These are phyloP conservation scores for Carlito syrichta DNA, from an alignment of 2,113 vertebrate species.

Conservation along the genomic window DNA sequence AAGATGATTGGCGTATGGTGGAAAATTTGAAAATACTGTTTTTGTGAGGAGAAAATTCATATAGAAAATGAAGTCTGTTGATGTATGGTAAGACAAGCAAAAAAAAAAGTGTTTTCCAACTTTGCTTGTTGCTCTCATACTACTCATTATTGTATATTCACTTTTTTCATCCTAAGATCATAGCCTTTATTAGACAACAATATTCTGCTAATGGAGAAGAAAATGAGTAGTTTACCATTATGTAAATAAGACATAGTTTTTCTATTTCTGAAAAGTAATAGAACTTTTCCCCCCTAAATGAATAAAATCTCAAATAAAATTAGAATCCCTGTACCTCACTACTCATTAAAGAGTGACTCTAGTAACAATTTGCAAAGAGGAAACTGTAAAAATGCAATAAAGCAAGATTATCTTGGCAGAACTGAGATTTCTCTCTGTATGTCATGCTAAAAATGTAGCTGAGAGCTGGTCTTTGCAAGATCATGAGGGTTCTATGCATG, in stretches of 20 bases:
- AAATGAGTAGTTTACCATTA: slow-evolving; percentile 67
- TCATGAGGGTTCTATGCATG: slow-evolving; percentile 12
- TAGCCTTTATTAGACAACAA: slow-evolving; percentile 64
- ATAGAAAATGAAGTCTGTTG: slow-evolving; percentile 55
- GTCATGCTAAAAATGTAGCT: slow-evolving; percentile 52
- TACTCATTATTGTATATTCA: slow-evolving; percentile 47
- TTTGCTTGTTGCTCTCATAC: slow-evolving; percentile 8
- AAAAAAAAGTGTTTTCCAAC: slow-evolving; percentile 10
- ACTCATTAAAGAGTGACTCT: slow-evolving; percentile 63
- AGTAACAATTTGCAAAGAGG: slow-evolving; percentile 43
- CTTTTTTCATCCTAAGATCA: slow-evolving; percentile 53
- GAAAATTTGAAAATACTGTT: slow-evolving; percentile 21
- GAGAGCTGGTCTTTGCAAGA: slow-evolving; percentile 50
- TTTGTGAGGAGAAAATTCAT: neutral
- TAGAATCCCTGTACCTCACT: slow-evolving; percentile 36
- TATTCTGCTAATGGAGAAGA: slow-evolving; percentile 67
- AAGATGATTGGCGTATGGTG: slow-evolving; percentile 26
- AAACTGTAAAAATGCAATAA: slow-evolving; percentile 49
- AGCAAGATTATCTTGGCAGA: slow-evolving; percentile 63
- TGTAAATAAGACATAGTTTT: slow-evolving; percentile 68
- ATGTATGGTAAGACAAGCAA: neutral
- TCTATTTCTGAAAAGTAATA: slow-evolving; percentile 64
- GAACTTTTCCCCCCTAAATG: slow-evolving; percentile 49
- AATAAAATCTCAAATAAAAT: slow-evolving; percentile 70
- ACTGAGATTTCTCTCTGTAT: slow-evolving; percentile 56